Conservation (phyloP, 64 coral and sea anemone genomes). For the Dendronephthya gigantea region DNA sequence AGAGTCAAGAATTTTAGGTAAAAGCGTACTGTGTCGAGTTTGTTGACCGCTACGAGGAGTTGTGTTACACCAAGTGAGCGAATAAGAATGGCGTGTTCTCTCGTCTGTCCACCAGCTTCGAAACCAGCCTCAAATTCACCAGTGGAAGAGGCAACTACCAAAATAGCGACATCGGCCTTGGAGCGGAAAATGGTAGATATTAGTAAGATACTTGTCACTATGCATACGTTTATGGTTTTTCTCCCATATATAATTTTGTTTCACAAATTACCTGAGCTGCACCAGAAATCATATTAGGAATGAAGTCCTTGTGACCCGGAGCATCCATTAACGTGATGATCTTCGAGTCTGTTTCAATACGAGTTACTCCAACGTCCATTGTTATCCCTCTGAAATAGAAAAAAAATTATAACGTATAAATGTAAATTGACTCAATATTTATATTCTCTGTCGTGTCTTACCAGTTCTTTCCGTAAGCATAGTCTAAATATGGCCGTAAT, state of each 20-base stretch:
- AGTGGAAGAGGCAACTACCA: constrained; percentile 81
- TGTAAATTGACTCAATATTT: neutral
- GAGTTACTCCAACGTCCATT: constrained; percentile 95
- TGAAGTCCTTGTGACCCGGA: constrained; percentile 97
- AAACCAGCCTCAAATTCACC: constrained; percentile 98
- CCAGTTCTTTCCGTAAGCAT: too few relatives aligned
- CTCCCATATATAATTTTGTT: neutral
- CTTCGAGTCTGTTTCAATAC: constrained; percentile 76
- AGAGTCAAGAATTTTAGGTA: neutral
- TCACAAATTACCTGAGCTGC: constrained; percentile 66
- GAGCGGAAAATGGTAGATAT: neutral
- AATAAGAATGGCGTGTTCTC: constrained; percentile 85
- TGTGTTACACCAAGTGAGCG: constrained; percentile 92
- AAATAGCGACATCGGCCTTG: constrained; percentile 88
- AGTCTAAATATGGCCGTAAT: too few relatives aligned
- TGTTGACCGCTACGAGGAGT: constrained; percentile 90
- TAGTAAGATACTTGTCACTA: too few relatives aligned
- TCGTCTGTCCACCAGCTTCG: constrained; percentile 90
- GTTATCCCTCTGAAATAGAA: constrained; percentile 62
- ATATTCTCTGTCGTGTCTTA: too few relatives aligned
- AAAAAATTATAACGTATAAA: neutral
- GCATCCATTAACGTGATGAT: constrained; percentile 94
- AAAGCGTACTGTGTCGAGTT: constrained; percentile 65
- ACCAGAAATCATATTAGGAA: constrained; percentile 98
- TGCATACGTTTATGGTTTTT: neutral